Evolutionary conservation across 2,888 invertebrate genomes (phyloP).

Genomic region (Amphipyra tragopoginis): DNA sequence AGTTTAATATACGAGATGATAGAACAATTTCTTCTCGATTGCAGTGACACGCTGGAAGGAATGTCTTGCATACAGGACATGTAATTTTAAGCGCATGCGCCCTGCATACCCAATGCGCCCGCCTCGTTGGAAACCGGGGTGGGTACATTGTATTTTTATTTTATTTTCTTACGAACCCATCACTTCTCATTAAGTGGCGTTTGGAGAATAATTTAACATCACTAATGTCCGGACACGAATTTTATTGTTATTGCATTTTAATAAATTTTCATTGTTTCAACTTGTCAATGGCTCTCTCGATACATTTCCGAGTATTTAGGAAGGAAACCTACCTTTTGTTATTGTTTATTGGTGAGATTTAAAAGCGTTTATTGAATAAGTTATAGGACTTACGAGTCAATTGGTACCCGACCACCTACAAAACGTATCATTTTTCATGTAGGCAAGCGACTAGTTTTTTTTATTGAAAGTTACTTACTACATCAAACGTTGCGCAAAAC

Average conservation of each 20-base stretch:
- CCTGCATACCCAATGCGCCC: constrained; percentile 82
- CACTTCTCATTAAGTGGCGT: constrained; percentile 90
- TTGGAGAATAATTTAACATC: constrained; percentile 89
- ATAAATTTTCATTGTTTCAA: constrained; percentile 86
- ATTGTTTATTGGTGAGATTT: constrained; percentile 70
- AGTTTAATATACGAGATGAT: constrained; percentile 51
- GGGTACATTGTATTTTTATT: constrained; percentile 83
- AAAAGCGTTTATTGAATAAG: constrained; percentile 54
- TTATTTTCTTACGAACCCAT: constrained; percentile 89
- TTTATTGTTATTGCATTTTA: constrained; percentile 90
- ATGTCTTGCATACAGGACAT: constrained; percentile 86
- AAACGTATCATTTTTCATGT: constrained; percentile 19
- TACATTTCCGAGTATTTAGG: constrained; percentile 81
- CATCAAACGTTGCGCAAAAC: constrained; percentile 24
- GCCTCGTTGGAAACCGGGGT: constrained; percentile 75
- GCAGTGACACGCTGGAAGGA: constrained; percentile 69
- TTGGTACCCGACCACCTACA: background rate
- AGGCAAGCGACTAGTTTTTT: background rate
- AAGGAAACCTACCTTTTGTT: constrained; percentile 80
- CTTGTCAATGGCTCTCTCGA: constrained; percentile 75
- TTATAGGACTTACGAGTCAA: constrained; percentile 13
- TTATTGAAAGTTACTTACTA: constrained; percentile 19
- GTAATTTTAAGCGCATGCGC: constrained; percentile 82
- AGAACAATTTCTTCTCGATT: constrained; percentile 70
- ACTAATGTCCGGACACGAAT: constrained; percentile 89